Percentiles rank a stretch among this genome's conserved stretches.
Evolutionary conservation across 2,113 vertebrate genomes (phyloP).

Genomic region (Symphodus melops): DNA sequence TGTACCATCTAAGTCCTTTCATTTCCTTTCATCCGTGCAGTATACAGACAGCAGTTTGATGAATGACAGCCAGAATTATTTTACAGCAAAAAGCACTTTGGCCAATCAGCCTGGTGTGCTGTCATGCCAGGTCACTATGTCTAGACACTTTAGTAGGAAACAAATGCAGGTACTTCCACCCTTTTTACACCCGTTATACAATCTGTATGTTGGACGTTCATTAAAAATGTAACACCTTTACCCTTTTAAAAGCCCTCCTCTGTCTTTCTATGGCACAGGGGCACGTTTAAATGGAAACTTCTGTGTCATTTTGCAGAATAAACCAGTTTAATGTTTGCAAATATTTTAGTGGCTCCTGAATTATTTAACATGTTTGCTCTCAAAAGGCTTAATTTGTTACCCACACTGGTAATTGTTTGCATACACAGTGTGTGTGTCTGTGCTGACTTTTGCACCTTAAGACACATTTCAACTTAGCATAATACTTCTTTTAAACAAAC

Average conservation of each 20-base stretch:
- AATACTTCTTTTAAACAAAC: background rate
- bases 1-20: slow-evolving; percentile 3
- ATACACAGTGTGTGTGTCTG: slow-evolving; percentile 35
- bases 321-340: slow-evolving; percentile 31
- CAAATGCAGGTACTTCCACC: background rate
- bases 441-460: background rate
- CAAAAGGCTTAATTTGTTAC: slow-evolving; percentile 34
- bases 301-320: slow-evolving; percentile 29
- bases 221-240: slow-evolving; percentile 43
- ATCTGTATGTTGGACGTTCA: slow-evolving; percentile 25
- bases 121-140: slow-evolving; percentile 21
- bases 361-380: slow-evolving; percentile 69
- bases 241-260: background rate
- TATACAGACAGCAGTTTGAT: background rate
- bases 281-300: slow-evolving; percentile 18
- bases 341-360: slow-evolving; percentile 50
- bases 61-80: background rate
- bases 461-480: background rate
- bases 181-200: background rate
- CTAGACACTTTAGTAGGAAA: slow-evolving; percentile 7
- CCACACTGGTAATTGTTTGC: background rate
- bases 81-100: background rate
- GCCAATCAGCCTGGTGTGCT: slow-evolving; percentile 1
- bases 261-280: slow-evolving; percentile 1
- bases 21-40: slow-evolving; percentile 1